A percentile compares a stretch with the other conserved stretches of the same genome.
Conservation (phyloP, 1,140 invertebrate species). For the Orchesella cincta region DNA sequence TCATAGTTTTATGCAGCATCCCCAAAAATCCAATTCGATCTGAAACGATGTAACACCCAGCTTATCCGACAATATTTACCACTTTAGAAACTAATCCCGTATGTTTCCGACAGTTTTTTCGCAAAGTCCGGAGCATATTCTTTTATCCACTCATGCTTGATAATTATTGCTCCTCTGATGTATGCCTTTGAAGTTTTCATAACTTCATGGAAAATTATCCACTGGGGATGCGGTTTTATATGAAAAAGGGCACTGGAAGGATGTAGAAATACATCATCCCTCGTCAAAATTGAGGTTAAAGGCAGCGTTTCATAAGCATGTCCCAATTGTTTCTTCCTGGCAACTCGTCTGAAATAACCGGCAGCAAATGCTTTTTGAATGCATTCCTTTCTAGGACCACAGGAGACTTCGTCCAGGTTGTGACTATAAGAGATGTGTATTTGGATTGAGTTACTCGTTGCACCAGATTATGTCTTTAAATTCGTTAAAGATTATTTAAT, state of each 20-base stretch:
- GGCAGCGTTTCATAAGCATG: constrained; percentile 6
- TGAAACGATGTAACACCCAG: too few species aligned
- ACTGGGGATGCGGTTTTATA: not conserved
- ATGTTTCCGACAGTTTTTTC: not conserved
- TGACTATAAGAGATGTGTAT: too few species aligned
- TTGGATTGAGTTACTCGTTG: not conserved
- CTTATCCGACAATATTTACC: too few species aligned
- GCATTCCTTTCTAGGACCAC: too few species aligned
- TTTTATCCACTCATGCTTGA: constrained; percentile 19
- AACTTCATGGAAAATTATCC: constrained; percentile 28
- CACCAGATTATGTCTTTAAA: not conserved
- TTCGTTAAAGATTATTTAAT: not conserved
- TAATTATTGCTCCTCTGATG: not conserved
- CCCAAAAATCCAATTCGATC: too few species aligned
- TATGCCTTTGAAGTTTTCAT: constrained; percentile 27
- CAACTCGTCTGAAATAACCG: constrained; percentile 25
- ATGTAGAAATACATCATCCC: not conserved
- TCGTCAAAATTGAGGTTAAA: not conserved
- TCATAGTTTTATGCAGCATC: too few species aligned
- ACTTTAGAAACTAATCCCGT: too few species aligned
- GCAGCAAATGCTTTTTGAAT: constrained; percentile 20
- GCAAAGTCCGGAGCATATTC: constrained; percentile 15
- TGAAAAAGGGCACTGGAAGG: constrained; percentile 25
- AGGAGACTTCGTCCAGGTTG: too few species aligned
- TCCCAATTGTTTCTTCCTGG: not conserved